Percentiles rank a stretch among this genome's conserved stretches.
These are phyloP conservation scores for Gallinago stenura DNA, from an alignment of 2,797 vertebrate species.

Conservation along the genomic window DNA sequence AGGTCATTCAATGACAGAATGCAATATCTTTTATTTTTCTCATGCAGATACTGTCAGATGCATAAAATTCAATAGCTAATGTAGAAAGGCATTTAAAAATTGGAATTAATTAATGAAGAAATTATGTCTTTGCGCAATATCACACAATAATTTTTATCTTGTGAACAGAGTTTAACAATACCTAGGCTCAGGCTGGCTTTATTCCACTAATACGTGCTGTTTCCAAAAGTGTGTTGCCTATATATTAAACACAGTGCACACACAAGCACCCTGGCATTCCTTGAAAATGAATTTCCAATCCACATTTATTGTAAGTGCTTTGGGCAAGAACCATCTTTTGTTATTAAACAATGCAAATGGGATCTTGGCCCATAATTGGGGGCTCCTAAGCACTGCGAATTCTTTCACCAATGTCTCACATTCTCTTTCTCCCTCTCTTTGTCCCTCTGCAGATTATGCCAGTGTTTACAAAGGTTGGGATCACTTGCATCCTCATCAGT, in stretches of 20 bases:
- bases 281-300: conserved; percentile 69
- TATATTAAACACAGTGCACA: conserved; percentile 35
- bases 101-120: conserved; percentile 46
- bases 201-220: conserved; percentile 38
- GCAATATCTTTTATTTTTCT: conserved; percentile 46
- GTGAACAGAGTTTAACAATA: conserved; percentile 37
- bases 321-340: conserved; percentile 58
- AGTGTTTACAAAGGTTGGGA: conserved; percentile 66
- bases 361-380: conserved; percentile 63
- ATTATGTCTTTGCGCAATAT: conserved; percentile 50
- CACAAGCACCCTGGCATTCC: conserved; percentile 47
- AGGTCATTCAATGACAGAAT: conserved; percentile 49
- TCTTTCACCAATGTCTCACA: conserved; percentile 63
- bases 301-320: conserved; percentile 50
- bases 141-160: conserved; percentile 56
- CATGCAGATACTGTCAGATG: conserved; percentile 26
- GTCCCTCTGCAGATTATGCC: conserved; percentile 51
- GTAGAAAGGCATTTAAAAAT: conserved; percentile 45
- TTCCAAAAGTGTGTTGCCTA: conserved; percentile 54
- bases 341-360: conserved; percentile 63
- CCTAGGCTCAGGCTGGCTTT: conserved; percentile 20
- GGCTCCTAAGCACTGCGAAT: conserved; percentile 57
- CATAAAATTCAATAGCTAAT: conserved; percentile 29
- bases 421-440: conserved; percentile 57
- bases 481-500: conserved; percentile 48